These are phyloP conservation scores for Antennarius striatus DNA, from an alignment of 2,113 vertebrate species.

Conservation along the genomic window DNA sequence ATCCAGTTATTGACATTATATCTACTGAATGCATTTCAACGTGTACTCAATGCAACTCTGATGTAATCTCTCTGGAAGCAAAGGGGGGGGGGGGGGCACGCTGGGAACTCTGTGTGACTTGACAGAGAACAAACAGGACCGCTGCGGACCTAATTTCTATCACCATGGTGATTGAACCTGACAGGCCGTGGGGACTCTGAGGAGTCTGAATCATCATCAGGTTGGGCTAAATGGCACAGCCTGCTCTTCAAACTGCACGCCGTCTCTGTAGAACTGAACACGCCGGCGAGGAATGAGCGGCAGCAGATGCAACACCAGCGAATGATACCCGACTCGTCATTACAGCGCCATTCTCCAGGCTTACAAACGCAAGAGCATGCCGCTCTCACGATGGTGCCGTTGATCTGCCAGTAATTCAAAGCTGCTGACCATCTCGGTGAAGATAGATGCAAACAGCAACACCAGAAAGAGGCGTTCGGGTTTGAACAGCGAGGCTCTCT, in stretches of 20 bases:
- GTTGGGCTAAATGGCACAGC: constrained; percentile 62
- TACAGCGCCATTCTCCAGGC: constrained; percentile 30
- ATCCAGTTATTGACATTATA: constrained; percentile 30
- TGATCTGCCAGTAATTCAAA: neutral
- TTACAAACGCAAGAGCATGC: constrained; percentile 1
- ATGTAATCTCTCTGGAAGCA: too few species aligned
- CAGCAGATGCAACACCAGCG: constrained; percentile 27
- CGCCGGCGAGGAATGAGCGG: constrained; percentile 38
- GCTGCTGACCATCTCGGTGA: constrained; percentile 14
- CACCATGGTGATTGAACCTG: constrained; percentile 57
- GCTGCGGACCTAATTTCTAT: constrained; percentile 35
- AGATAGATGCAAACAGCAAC: constrained; percentile 3
- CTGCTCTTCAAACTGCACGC: constrained; percentile 67
- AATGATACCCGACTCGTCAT: constrained; percentile 35
- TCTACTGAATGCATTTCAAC: constrained; percentile 7
- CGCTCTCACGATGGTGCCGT: neutral
- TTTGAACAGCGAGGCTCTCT: neutral
- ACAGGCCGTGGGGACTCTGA: constrained; percentile 45
- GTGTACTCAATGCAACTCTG: neutral
- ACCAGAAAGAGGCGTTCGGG: neutral
- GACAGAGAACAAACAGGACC: constrained; percentile 24
- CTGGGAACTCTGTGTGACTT: constrained; percentile 5
- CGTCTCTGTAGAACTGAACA: constrained; percentile 31
- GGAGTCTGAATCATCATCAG: constrained; percentile 68
- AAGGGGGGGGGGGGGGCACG: neutral